Evolutionary conservation across 2,113 vertebrate genomes (phyloP), one percentile per base, ranked within the genome.

Genomic region (Fregetta grallaria): DNA sequence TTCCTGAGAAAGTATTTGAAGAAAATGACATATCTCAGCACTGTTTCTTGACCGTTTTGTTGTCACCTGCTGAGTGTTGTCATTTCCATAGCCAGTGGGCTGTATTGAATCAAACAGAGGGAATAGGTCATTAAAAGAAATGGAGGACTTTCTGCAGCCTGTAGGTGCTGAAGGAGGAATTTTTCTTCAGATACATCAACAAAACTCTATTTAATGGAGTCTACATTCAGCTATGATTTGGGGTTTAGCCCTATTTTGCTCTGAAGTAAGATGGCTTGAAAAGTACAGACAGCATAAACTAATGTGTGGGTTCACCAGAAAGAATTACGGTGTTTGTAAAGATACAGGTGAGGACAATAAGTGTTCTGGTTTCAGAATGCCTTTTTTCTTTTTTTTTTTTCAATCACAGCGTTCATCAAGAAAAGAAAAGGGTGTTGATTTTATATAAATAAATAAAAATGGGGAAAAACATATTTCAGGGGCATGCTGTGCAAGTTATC

Each of bases 41-140:
- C 96, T 97, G 94, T 96, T 97, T 98, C 98, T 97, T 98, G 98
- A 98, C 98, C 94, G 18, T 98, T 98, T 97, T 98, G 98, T 97
- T 96, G 94, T 98, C 97, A 97, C 98, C 97, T 97, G 97, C 98
- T 98, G 98, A 97, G 98, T 94, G 88, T 97, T 98, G 97, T 98
- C 98, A 98, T 98, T 98, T 98, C 98, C 97, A 97, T 98, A 98
- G 98, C 97, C 98, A 97, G 95, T 97, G 97, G 98, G 97, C 97
- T 98, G 98, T 96, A 98, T 71, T 98, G 98, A 98, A 97, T 98
- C 97, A 94, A 95, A 96, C 96, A 92, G 96, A 98, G 96, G 96
- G 97, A 98, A 97, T 91, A 98, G 98, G 97, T 98, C 98, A 97
- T 98, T 98, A 98, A 97, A 98, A 97, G 97, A 98, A 98, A 97